A percentile compares a stretch with the other conserved stretches of the same genome.
Evolutionary conservation across 53 echinoderm and acorn worm species (phyloP).

Genomic region (Crossaster papposus): DNA sequence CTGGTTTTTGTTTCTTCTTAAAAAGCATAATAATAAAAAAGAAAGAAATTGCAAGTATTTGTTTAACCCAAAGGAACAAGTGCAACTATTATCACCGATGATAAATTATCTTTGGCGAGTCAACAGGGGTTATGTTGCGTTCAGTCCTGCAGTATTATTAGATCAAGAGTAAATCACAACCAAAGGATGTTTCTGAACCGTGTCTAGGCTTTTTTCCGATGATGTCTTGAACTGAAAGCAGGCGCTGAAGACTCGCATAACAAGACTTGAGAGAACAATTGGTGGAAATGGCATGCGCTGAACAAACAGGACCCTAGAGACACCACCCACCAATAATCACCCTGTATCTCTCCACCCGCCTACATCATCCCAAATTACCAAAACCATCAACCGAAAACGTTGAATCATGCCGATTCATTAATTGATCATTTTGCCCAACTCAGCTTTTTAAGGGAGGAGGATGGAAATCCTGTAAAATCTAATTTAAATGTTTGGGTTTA

Average conservation of each 20-base stretch:
- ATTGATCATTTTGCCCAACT: conserved; percentile 23
- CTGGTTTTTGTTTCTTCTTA: too few relatives aligned
- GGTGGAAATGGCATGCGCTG: not conserved
- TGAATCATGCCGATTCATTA: conserved; percentile 44
- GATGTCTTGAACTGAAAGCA: not conserved
- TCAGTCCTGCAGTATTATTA: not conserved
- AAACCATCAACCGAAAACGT: conserved; percentile 20
- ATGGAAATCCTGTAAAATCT: conserved; percentile 1
- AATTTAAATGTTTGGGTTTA: not conserved
- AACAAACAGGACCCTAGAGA: not conserved
- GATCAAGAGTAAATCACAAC: not conserved
- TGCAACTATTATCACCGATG: too few relatives aligned
- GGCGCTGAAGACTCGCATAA: not conserved
- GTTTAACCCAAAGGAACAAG: not conserved
- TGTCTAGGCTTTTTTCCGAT: not conserved
- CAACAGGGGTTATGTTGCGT: not conserved
- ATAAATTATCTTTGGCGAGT: not conserved
- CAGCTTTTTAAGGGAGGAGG: not conserved
- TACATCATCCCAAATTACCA: not conserved
- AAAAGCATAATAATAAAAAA: too few relatives aligned
- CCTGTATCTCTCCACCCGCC: too few relatives aligned
- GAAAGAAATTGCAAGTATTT: too few relatives aligned
- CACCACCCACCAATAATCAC: not conserved
- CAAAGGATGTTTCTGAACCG: not conserved
- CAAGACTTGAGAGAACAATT: not conserved